Base-by-base conservation (phyloP, 2,113 vertebrate genomes). In the Amphilophus citrinellus region DNA sequence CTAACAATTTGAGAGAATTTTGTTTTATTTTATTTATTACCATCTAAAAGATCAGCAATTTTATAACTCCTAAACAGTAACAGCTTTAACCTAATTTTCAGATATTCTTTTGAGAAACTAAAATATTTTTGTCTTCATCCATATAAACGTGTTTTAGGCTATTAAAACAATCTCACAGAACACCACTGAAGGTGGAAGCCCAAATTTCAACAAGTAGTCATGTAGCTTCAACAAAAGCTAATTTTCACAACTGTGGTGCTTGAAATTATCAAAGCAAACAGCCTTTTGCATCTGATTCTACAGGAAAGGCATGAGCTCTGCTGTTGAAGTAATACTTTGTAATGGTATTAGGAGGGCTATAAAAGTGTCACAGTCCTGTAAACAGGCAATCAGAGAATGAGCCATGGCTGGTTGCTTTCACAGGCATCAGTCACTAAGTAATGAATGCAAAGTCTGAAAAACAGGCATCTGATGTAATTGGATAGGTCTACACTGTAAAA, bases 321-420 rank as follows among this genome's bases (percentile, higher is more conserved):
- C 88, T 81, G 89, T 90, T 84, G 87, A 89, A 91, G 91, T 87
- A 88, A 94, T 92, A 92, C 89, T 93, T 90, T 89, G 89, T 89
- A 93, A 93, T 92, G 89, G 90, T 92, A 90, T 93, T 91, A 89
- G 88, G 88, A 85, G 87, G 77, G 84, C 92, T 73, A 88, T 94
- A 93, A 93, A 94, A 90, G 80, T 93, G 92, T 93, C 92, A 93
- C 65, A 84, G 91, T 78, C 82, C 77, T 91, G 88, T 91, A 93
- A 91, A 91, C 90, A 88, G 90, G 87, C 90, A 90, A 93, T 91
- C 77, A 85, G 88, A 89, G 81, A 93, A 87, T 91, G 84, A 94
- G 91, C 89, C 88, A 86, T 76, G 81, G 80, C 86, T 80, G 79
- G 91, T 79, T 83, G 84, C 85, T 87, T 86, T 84, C 66, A 81